Conservation (phyloP, 53 echinoderm and acorn worm genomes). For the Holothuria leucospilota region DNA sequence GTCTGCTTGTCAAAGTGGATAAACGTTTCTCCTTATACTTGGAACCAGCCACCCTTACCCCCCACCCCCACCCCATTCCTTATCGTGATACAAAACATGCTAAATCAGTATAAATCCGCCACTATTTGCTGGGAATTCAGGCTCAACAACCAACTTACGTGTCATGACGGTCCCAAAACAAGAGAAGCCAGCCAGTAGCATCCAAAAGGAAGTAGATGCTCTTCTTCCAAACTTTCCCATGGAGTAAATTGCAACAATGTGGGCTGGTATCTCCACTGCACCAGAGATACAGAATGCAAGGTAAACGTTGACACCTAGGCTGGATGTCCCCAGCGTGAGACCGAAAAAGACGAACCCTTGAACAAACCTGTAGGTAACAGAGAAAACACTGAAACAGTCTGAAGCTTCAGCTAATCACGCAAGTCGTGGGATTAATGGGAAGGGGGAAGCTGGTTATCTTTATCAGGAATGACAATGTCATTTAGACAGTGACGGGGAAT, state of each 20-base stretch:
- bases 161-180: not conserved
- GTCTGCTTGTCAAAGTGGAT: too few relatives aligned
- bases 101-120: too few relatives aligned
- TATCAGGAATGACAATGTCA: too few relatives aligned
- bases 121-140: too few relatives aligned
- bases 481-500: too few relatives aligned
- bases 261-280: not conserved
- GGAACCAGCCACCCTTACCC: too few relatives aligned
- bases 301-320: constrained; percentile 1
- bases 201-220: not conserved
- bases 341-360: constrained; percentile 29
- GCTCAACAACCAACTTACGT: not conserved
- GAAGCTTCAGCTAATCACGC: too few relatives aligned
- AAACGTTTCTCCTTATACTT: too few relatives aligned
- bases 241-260: not conserved
- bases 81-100: too few relatives aligned
- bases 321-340: constrained; percentile 2
- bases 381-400: not conserved
- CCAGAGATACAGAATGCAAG: constrained; percentile 10
- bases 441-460: too few relatives aligned
- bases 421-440: too few relatives aligned
- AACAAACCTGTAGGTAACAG: not conserved
- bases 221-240: constrained; percentile 14
- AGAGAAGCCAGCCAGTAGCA: not conserved
- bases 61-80: too few relatives aligned